Evolutionary conservation across 2,113 vertebrate genomes (phyloP), one percentile per base, ranked within the genome.

Genomic region (Tympanuchus pallidicinctus): DNA sequence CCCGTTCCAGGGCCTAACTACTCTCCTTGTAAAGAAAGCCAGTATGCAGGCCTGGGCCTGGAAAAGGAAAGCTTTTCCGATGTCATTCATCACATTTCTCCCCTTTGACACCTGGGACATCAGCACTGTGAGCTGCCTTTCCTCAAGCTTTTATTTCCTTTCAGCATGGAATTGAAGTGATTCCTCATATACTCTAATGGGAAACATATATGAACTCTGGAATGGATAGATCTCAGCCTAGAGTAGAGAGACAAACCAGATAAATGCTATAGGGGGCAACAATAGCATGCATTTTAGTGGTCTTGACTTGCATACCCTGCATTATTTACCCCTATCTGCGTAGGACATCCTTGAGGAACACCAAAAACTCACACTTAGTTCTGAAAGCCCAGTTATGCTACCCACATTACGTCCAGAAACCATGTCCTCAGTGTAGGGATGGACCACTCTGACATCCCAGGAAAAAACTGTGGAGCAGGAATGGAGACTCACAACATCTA

Each of bases 131-230:
- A 57, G 32, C 34, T 76, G 21, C 22, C 22, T 67, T 64, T 78
- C 20, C 48, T 91, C 50, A 88, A 2, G 2, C 0, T 22, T 67
- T 21, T 71, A 21, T 54, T 73, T 6, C 14, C 8, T 80, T 82
- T 56, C 52, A 47, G 15, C 0, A 0, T 34, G 56, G 19, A 70
- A 66, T 12, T 1, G 2, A 73, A 48, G 5, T 30, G 52, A 78
- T 27, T 24, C 48, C 21, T 57, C 43, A 74, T 43, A 10, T 11
- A 25, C 10, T 61, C 19, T n/a, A 69, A 43, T 0, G 48, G 6
- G 25, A 90, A 54, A 82, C 16, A 42, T 22, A 8, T 0, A 54
- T 32, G 28, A 76, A 25, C 9, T 42, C 50, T 4, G 45, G 6
- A 17, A 3, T 25, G 13, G 6, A 1, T 48, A 19, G 6, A 69